Evolutionary conservation across 2,888 invertebrate genomes (phyloP), one percentile per base, ranked within the genome.

Genomic region (Drosophila leonis): DNA sequence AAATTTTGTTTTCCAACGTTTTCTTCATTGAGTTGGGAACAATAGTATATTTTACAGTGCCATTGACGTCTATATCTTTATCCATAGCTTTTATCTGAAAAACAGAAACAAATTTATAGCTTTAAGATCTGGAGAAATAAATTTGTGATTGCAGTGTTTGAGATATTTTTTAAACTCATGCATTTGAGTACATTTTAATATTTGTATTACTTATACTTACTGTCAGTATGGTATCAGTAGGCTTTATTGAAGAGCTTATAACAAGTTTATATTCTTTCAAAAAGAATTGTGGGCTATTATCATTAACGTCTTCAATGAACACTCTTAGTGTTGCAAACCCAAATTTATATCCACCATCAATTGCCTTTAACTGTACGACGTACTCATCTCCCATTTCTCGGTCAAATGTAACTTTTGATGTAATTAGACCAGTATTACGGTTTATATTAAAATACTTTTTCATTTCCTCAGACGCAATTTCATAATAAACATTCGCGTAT

Each of bases 261-360:
- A 95, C 95, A 37, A 96, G 95, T 92, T 96, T 96, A 92, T 98
- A 98, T 92, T 97, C 96, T 77, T 95, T 95, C 67, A 96, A 94
- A 73, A 95, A 94, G 92, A 97, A 98, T 64, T 93, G 93, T 0
- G 98, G 98, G 57, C 95, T 94, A 92, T 97, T 96, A 92, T 98
- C 98, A 93, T 98, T 98, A 75, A 95, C 95, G 93, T 98, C 98
- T 27, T 94, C 94, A 54, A 98, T 96, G 92, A 95, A 95, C 44
- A 98, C 96, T 92, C 96, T 94, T 75, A 98, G 95, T 37, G 94
- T 94, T 48, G 97, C 94, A 92, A 96, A 96, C 24, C 96, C 96
- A 71, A 96, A 94, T 91, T 95, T 94, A 76, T 97, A 96, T 75
- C 97, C 97, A 44, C 95, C 95, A 93, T 98, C 98, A 37, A 95